Evolutionary conservation across 1,140 invertebrate species (phyloP), one percentile per base, ranked within the genome.

Genomic region (Drosophila erecta): DNA sequence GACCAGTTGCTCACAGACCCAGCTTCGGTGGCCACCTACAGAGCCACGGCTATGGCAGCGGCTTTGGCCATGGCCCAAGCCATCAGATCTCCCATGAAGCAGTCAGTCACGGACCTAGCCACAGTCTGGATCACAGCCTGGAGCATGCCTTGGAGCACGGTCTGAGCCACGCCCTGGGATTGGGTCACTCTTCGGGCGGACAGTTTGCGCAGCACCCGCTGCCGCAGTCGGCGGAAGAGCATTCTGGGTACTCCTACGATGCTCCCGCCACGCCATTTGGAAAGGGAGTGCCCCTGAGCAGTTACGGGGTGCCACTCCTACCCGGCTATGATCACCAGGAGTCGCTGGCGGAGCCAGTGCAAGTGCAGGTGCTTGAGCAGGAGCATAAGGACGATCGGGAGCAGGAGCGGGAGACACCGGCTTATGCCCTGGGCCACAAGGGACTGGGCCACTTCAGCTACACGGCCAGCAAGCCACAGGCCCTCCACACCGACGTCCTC

Each of bases 391-490:
- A 41, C 10, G 62, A 43, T 2, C 56, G 67, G 10, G 58, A 62
- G 8, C 57, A 43, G 22, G 71, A 72, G 8, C 62, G 76, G 0
- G 76, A 84, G 50, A 50, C 84, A 0, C 90, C 90, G 0, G 60
- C 72, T 7, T 91, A 91, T 65, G 90, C 90, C 0, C 6, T 87
- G 30, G 90, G 90, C 0, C 90, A 91, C 57, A 91, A 91, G 60
- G 90, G 90, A 20, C n/a, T 91, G 49, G 90, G 90, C 1, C 90
- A 91, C 58, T 91, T 91, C 12, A 78, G 51, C 24, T 91, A 84
- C 24, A 90, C 76, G 14, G 69, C 90, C 30, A 91, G 77, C 50
- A 91, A 91, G 46, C 90, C 90, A 1, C 76, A 84, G 38, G 90
- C 79, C 1, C 66, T 91, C 0, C 74, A 89, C 30, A 89, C 84